Base-by-base conservation (phyloP, 1,140 invertebrate species). In the Aphidius gifuensis region DNA sequence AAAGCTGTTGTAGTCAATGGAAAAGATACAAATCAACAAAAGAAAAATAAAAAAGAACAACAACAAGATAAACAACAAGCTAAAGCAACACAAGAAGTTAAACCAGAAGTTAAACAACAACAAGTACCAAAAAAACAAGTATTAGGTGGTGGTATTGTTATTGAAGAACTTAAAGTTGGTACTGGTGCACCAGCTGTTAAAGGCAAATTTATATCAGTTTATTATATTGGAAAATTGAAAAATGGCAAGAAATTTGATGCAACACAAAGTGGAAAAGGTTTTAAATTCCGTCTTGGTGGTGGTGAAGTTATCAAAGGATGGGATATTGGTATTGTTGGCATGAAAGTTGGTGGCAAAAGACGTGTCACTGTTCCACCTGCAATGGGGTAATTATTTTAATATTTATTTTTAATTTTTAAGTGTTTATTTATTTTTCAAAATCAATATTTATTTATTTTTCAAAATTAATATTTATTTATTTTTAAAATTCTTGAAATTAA, bases 331-430 rank as follows among this genome's bases (percentile, higher is more conserved):
- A 79, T 97, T 6, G 73, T 76, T 66, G 94, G 93, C 65, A 94
- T 95, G 93, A 96, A 92, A 82, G 88, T 96, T 69, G 95, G 94
- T 40, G 94, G 94, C 58, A 96, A 94, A 77, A 85, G 95, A 73
- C 86, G 85, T 69, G 86, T 98, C 51, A 87, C 86, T 6, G 89
- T 94, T 75, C 95, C 95, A 60, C 85, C 94, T 59, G 80, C 86
- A 39, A 88, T 94, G 85, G 94, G 86, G 85, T 96, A 87, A 85
- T 87, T 86, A 69, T 54, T 60, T 68, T 60, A 55, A 64, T 46
- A 57, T 61, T 45, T 56, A 55, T 59, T 50, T 56, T 49, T 5
- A 21, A 53, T 54, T 5, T 54, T 60, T 48, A 56, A 58, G 4
- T 53, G 62, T 43, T 48, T 49, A 57, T 45, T 61, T 21, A 16